phyloP scores from a whole-genome alignment of 2,113 vertebrate species.

The Menura novaehollandiae region DNA sequence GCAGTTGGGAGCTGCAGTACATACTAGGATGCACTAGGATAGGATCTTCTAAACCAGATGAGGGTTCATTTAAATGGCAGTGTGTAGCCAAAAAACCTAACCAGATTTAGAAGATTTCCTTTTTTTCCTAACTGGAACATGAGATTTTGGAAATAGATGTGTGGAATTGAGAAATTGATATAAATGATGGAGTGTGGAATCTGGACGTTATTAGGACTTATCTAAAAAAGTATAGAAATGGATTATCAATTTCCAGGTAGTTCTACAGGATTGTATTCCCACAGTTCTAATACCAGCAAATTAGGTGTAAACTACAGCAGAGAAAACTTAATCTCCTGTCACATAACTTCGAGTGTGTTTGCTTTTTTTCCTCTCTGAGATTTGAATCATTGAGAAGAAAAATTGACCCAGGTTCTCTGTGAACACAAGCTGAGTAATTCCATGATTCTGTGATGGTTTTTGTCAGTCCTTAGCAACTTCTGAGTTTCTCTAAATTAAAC shows the following conservation, averaged over 20 bases:
- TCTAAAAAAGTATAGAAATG: not conserved
- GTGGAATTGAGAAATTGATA: not conserved
- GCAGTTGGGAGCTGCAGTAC: not conserved
- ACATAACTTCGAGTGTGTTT: not conserved
- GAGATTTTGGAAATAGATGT: not conserved
- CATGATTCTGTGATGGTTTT: not conserved
- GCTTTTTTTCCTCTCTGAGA: not conserved
- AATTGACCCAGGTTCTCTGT: not conserved
- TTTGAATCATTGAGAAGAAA: not conserved
- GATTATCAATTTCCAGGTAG: not conserved
- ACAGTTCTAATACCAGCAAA: not conserved
- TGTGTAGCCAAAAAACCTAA: not conserved
- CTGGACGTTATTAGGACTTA: not conserved
- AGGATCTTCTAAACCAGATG: not conserved
- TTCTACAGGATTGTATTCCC: not conserved
- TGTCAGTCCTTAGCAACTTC: not conserved
- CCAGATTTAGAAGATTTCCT: not conserved
- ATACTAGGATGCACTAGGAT: not conserved
- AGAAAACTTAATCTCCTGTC: not conserved
- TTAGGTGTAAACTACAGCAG: not conserved
- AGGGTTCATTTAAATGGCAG: not conserved
- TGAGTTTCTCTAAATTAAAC: not conserved
- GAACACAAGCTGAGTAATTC: not conserved
- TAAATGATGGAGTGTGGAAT: not conserved
- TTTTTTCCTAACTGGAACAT: not conserved